Conservation (phyloP, 2,888 invertebrate species). For the Campaea margaritaria region DNA sequence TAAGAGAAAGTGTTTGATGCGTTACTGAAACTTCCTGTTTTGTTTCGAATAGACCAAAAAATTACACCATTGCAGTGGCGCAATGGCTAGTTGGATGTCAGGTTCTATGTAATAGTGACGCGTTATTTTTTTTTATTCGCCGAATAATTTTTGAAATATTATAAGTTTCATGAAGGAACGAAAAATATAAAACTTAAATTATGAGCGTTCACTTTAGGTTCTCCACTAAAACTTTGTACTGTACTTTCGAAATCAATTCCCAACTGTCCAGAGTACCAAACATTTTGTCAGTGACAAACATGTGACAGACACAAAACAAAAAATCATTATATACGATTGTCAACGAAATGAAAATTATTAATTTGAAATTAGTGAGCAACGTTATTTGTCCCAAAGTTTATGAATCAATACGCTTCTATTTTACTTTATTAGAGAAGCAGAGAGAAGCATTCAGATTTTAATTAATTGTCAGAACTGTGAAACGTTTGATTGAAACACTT, state of each 20-base stretch:
- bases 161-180: too few relatives aligned
- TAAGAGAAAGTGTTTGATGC: too few relatives aligned
- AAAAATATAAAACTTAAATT: too few relatives aligned
- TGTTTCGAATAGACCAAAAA: too few relatives aligned
- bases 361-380: slow-evolving; percentile 36
- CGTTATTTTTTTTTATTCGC: too few relatives aligned
- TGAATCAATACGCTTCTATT: slow-evolving; percentile 63
- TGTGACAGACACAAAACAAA: slow-evolving; percentile 46
- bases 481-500: slow-evolving; percentile 72
- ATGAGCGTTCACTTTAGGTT: too few relatives aligned
- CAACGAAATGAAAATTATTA: slow-evolving; percentile 42
- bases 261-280: slow-evolving; percentile 49
- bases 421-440: slow-evolving; percentile 52
- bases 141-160: too few relatives aligned
- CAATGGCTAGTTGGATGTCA: too few relatives aligned
- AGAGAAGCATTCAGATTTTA: slow-evolving; percentile 63
- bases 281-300: slow-evolving; percentile 43
- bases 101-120: too few relatives aligned
- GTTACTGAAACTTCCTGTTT: too few relatives aligned
- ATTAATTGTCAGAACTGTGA: slow-evolving; percentile 73
- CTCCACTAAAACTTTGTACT: too few relatives aligned
- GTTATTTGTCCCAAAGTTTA: slow-evolving; percentile 44
- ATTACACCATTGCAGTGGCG: too few relatives aligned
- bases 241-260: slow-evolving; percentile 19
- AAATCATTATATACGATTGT: slow-evolving; percentile 43